phyloP scores from a whole-genome alignment of 2,113 vertebrate genomes.

The Psittacus erithacus region DNA sequence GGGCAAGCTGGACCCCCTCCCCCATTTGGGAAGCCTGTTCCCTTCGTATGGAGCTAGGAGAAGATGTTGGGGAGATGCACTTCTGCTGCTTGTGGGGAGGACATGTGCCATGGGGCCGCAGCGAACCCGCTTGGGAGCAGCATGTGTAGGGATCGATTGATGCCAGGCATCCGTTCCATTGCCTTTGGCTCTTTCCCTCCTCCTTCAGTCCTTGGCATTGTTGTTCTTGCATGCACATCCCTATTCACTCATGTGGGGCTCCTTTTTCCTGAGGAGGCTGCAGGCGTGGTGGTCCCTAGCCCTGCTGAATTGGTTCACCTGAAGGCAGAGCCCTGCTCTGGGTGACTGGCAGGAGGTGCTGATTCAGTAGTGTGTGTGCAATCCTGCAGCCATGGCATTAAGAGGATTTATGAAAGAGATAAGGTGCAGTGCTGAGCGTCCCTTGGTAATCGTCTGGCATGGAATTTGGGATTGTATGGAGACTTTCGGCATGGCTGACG shows the following conservation, averaged over 20 bases:
- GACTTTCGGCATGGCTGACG: conserved; percentile 23
- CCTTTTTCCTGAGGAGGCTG: background rate
- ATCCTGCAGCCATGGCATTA: background rate
- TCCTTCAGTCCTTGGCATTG: fast-evolving
- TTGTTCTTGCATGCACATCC: background rate
- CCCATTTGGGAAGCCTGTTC: background rate
- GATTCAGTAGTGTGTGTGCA: background rate
- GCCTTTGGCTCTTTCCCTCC: fast-evolving
- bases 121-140: background rate
- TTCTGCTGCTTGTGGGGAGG: background rate
- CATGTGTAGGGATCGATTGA: fast-evolving
- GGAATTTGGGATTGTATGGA: background rate
- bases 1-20: background rate
- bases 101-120: fast-evolving
- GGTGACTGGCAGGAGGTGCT: background rate
- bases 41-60: fast-evolving
- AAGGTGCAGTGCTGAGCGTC: background rate
- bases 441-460: background rate
- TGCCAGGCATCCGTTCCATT: background rate
- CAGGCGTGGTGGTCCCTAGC: background rate
- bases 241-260: background rate
- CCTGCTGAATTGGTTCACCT: background rate
- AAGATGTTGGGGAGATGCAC: fast-evolving
- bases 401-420: conserved; percentile 2
- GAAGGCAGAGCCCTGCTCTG: background rate